Percentiles rank a stretch among this genome's conserved stretches.
These are phyloP conservation scores for Actinemys pallida DNA, from an alignment of 2,113 vertebrate genomes.

Conservation along the genomic window DNA sequence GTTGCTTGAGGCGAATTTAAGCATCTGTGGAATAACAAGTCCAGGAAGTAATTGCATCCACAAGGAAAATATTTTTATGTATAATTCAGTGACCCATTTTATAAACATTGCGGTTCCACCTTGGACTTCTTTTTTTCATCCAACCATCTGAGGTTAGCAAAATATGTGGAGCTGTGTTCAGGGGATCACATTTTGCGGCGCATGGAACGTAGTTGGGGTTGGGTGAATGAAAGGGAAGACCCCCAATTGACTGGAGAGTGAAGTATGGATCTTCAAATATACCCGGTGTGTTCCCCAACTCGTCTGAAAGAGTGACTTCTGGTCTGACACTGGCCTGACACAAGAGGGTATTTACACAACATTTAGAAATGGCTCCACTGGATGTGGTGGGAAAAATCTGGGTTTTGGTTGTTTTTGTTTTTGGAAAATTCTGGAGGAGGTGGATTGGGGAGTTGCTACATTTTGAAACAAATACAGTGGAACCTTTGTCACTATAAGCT, in stretches of 20 bases:
- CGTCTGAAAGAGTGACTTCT: background rate
- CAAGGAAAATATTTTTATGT: slow-evolving; percentile 74
- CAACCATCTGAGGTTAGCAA: background rate
- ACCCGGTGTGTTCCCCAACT: background rate
- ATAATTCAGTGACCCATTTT: slow-evolving; percentile 71
- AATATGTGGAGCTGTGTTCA: background rate
- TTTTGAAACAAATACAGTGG: background rate
- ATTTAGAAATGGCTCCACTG: rapidly evolving
- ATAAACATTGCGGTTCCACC: slow-evolving; percentile 67
- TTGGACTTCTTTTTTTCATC: slow-evolving; percentile 24
- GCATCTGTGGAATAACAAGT: slow-evolving; percentile 57
- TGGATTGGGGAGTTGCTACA: background rate
- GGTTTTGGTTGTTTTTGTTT: background rate
- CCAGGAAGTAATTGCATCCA: slow-evolving; percentile 68
- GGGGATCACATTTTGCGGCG: background rate
- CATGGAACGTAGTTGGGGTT: rapidly evolving
- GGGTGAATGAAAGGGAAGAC: background rate
- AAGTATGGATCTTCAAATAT: background rate
- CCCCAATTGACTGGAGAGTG: background rate
- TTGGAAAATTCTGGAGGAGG: background rate
- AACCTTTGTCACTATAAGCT: slow-evolving; percentile 38
- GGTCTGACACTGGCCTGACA: background rate
- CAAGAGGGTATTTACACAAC: rapidly evolving
- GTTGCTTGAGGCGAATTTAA: slow-evolving; percentile 46
- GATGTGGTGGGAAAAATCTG: background rate